Conservation (phyloP, 2,888 invertebrate genomes). For the Aquatica leii region DNA sequence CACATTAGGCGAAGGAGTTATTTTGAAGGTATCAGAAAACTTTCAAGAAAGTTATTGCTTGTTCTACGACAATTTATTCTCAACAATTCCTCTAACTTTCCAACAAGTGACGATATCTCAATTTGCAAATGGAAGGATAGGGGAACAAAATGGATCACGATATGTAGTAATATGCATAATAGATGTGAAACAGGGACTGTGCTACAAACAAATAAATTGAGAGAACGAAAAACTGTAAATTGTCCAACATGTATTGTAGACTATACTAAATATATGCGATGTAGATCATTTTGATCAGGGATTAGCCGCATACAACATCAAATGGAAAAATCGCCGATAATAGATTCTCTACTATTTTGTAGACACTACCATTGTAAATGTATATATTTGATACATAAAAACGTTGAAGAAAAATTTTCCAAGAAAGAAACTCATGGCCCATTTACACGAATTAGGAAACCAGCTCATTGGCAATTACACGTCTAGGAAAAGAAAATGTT, state of each 20-base stretch:
- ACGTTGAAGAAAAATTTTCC: too few species aligned
- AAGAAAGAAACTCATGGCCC: too few species aligned
- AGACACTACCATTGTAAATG: too few species aligned
- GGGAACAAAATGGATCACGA: slow-evolving; percentile 10
- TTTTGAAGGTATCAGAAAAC: neutral
- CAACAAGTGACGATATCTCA: slow-evolving; percentile 36
- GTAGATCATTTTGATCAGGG: too few species aligned
- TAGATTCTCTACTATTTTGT: too few species aligned
- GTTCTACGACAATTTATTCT: neutral
- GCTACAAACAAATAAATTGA: neutral
- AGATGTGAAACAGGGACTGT: neutral
- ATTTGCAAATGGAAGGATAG: slow-evolving; percentile 49
- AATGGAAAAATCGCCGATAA: too few species aligned
- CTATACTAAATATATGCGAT: too few species aligned
- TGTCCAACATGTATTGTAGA: slow-evolving; percentile 29
- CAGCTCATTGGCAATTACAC: slow-evolving; percentile 1
- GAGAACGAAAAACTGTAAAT: neutral
- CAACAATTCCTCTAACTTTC: slow-evolving; percentile 27
- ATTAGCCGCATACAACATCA: too few species aligned
- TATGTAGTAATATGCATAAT: neutral
- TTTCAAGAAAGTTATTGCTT: slow-evolving; percentile 1
- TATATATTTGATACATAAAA: too few species aligned
- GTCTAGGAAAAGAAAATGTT: too few species aligned
- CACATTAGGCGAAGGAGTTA: slow-evolving; percentile 3
- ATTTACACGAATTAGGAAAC: neutral